phyloP scores from a whole-genome alignment of 2,797 vertebrate species.

The Sitta carolinensis region DNA sequence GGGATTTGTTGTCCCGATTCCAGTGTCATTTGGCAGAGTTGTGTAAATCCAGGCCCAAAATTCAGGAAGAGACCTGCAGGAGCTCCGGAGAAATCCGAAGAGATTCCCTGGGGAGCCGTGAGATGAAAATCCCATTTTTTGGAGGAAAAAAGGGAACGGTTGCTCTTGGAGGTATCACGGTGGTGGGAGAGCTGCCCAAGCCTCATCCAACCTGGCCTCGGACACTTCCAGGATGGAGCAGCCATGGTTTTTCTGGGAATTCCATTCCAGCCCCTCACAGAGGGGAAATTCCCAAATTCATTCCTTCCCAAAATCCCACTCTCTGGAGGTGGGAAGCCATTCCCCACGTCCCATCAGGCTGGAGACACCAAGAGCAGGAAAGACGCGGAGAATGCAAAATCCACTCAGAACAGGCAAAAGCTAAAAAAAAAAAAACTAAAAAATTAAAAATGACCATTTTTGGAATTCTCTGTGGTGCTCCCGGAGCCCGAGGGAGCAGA shows the following conservation, averaged over 20 bases:
- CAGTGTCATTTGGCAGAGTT: neutral
- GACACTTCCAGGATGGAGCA: neutral
- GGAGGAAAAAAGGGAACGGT: neutral
- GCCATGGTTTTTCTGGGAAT: neutral
- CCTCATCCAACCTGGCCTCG: neutral
- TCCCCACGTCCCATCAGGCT: neutral
- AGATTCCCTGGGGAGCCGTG: neutral
- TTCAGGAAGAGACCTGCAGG: neutral
- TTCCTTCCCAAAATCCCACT: neutral
- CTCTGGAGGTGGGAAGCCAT: neutral
- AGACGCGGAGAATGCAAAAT: fast-evolving
- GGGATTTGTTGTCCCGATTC: neutral
- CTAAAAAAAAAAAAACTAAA: neutral
- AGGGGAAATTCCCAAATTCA: neutral
- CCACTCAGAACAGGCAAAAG: neutral
- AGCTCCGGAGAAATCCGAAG: neutral
- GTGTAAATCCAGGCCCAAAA: neutral
- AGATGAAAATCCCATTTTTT: neutral
- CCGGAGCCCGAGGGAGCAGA: neutral
- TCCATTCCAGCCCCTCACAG: neutral
- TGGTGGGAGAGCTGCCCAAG: neutral
- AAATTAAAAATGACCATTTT: neutral
- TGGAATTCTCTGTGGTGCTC: neutral
- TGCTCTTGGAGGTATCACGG: fast-evolving
- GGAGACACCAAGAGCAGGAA: neutral